Evolutionary conservation across 1,140 invertebrate species (phyloP).

Genomic region (Camponotus pennsylvanicus): DNA sequence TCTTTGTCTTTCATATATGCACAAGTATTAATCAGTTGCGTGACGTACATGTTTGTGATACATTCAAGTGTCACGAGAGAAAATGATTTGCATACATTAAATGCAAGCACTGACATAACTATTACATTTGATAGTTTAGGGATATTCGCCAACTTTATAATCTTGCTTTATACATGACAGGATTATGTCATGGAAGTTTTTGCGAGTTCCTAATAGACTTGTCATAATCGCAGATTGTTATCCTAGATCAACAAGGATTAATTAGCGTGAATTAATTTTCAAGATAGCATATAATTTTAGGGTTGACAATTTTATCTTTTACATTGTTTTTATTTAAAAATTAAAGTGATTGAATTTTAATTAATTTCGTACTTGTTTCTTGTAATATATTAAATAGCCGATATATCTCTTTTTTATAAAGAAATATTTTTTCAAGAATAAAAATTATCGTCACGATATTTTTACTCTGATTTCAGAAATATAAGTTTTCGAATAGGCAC

Average conservation of each 20-base stretch:
- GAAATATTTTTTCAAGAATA: neutral
- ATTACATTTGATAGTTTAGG: conserved; percentile 44
- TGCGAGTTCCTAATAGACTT: conserved; percentile 42
- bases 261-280: neutral
- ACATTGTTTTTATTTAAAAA: neutral
- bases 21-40: conserved; percentile 43
- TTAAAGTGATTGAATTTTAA: neutral
- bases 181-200: conserved; percentile 49
- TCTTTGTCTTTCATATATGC: neutral
- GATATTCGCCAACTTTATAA: conserved; percentile 38
- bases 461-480: neutral
- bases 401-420: neutral
- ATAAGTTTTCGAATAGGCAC: neutral
- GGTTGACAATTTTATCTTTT: neutral
- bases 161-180: conserved; percentile 43
- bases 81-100: neutral
- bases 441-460: conserved; percentile 4
- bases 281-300: neutral
- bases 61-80: conserved; percentile 8
- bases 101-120: conserved; percentile 25
- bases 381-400: neutral
- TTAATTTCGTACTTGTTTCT: neutral
- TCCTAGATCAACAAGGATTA: conserved; percentile 8
- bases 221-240: conserved; percentile 20
- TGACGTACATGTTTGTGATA: neutral